phyloP scores from a whole-genome alignment of 2,888 invertebrate genomes.

The Hydrotaea cyrtoneurina region DNA sequence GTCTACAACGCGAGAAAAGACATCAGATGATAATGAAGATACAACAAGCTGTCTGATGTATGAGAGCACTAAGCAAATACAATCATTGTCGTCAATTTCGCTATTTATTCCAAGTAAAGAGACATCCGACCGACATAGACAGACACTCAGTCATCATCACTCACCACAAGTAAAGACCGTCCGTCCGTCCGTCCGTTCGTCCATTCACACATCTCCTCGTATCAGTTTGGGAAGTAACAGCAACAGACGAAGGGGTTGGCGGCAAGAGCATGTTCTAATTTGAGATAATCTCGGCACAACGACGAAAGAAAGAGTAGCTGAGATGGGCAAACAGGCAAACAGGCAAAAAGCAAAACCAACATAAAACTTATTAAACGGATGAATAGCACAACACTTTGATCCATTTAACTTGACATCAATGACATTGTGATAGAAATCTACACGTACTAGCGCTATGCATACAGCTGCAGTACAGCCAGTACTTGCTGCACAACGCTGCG shows the following conservation, averaged over 20 bases:
- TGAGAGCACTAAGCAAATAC: neutral
- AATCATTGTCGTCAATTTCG: neutral
- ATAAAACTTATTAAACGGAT: slow-evolving; percentile 63
- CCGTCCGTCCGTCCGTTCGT: neutral
- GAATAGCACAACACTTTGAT: slow-evolving; percentile 61
- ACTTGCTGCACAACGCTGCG: neutral
- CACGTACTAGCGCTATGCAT: neutral
- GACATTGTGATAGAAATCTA: slow-evolving; percentile 63
- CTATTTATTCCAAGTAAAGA: too few species aligned
- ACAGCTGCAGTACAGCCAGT: neutral
- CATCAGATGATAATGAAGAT: neutral
- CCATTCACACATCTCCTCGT: neutral
- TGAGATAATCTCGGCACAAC: slow-evolving; percentile 8
- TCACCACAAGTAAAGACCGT: too few species aligned
- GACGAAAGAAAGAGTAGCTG: neutral
- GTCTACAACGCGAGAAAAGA: neutral
- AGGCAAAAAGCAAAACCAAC: slow-evolving; percentile 44
- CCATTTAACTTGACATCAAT: slow-evolving; percentile 66
- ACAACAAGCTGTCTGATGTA: too few species aligned
- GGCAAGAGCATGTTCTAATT: slow-evolving; percentile 45
- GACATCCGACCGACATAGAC: too few species aligned
- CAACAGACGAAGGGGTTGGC: neutral
- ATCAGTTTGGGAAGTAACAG: neutral
- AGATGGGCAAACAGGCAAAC: neutral
- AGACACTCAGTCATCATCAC: too few species aligned